A percentile compares a stretch with the other conserved stretches of the same genome.
These are phyloP conservation scores for Hyalella azteca DNA, from an alignment of 2,888 invertebrate species.

Conservation along the genomic window DNA sequence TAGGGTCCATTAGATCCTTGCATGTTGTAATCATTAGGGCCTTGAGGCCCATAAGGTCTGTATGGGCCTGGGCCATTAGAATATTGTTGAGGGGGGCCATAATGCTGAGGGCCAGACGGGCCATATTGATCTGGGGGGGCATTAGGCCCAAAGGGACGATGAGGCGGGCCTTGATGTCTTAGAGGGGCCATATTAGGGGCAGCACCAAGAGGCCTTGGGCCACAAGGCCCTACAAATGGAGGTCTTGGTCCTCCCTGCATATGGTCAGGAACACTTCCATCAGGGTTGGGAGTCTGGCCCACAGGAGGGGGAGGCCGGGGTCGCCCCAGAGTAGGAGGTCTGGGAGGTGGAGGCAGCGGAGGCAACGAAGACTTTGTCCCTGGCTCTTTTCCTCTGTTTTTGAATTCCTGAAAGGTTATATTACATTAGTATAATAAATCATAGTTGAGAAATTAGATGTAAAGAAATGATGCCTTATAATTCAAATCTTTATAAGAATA, in stretches of 20 bases:
- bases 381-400: no score
- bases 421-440: no score
- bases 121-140: conserved; percentile 40
- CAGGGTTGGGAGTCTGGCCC: neutral
- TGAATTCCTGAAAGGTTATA: no score
- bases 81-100: conserved; percentile 42
- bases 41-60: conserved; percentile 28
- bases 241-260: neutral
- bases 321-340: no score
- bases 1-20: neutral
- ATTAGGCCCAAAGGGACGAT: conserved; percentile 6
- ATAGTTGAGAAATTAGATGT: no score
- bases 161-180: conserved; percentile 9
- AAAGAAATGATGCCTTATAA: no score
- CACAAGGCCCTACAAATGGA: neutral
- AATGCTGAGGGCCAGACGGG: conserved; percentile 38
- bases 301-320: neutral
- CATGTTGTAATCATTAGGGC: neutral
- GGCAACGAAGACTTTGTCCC: no score
- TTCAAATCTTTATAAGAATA: no score
- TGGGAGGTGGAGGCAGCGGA: neutral
- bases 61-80: conserved; percentile 44
- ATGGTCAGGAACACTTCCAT: neutral
- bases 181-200: conserved; percentile 27
- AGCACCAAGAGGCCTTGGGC: neutral